Evolutionary conservation across 2,113 vertebrate species (phyloP).

Genomic region (Myotis brandtii): DNA sequence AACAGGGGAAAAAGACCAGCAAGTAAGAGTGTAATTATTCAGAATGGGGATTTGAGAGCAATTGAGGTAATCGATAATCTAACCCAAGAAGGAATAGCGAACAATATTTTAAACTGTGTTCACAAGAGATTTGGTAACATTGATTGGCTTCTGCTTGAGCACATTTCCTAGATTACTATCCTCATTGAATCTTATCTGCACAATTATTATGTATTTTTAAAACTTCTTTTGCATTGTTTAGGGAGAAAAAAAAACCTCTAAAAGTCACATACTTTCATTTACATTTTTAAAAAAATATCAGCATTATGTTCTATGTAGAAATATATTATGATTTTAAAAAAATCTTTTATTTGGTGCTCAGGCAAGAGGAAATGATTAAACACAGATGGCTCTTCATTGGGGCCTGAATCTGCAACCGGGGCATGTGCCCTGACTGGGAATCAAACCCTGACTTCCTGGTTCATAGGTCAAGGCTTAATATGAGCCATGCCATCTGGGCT

Average conservation of each 20-base stretch:
- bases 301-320: constrained; percentile 49
- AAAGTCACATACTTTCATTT: constrained; percentile 37
- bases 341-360: constrained; percentile 62
- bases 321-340: constrained; percentile 2
- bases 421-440: no score
- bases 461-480: no score
- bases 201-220: constrained; percentile 82
- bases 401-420: no score
- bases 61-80: constrained; percentile 80
- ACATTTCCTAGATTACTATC: constrained; percentile 64
- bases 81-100: constrained; percentile 64
- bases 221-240: constrained; percentile 48
- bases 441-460: no score
- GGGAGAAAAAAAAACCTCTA: constrained; percentile 25
- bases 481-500: no score
- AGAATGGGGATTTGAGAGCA: constrained; percentile 60
- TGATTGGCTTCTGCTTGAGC: constrained; percentile 76
- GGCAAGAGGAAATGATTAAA: constrained; percentile 78
- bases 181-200: constrained; percentile 63
- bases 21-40: constrained; percentile 64
- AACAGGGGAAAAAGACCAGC: background rate
- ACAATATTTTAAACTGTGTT: constrained; percentile 74
- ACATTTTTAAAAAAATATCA: background rate
- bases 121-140: constrained; percentile 71
- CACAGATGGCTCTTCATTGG: constrained; percentile 60